A percentile compares a stretch with the other conserved stretches of the same genome.
These are phyloP conservation scores for Ceratitis capitata DNA, from an alignment of 1,140 invertebrate species.

Conservation along the genomic window DNA sequence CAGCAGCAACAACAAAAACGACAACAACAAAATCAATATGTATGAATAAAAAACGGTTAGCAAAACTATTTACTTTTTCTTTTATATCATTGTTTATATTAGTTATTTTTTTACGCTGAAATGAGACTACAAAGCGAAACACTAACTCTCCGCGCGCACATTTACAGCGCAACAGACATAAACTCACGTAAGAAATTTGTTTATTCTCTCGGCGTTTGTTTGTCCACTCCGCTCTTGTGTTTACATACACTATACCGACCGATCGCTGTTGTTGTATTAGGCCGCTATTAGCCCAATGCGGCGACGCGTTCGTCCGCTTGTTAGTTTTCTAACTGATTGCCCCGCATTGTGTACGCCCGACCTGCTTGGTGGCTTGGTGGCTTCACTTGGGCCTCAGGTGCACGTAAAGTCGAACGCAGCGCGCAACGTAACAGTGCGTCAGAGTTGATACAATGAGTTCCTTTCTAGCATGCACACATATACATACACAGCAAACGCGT, in stretches of 20 bases:
- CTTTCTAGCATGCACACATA: background rate
- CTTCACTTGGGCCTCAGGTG: background rate
- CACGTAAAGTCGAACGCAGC: background rate
- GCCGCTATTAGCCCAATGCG: background rate
- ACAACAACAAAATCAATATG: background rate
- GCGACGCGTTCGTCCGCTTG: background rate
- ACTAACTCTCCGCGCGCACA: background rate
- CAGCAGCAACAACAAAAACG: background rate
- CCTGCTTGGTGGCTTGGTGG: too few relatives aligned
- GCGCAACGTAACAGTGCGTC: background rate
- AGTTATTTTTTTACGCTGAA: conserved; percentile 2
- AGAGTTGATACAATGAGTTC: background rate
- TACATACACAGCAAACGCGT: background rate
- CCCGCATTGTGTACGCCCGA: background rate
- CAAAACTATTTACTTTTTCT: background rate
- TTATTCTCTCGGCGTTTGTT: conserved; percentile 20
- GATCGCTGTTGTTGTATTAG: too few relatives aligned
- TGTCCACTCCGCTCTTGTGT: background rate
- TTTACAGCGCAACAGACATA: too few relatives aligned
- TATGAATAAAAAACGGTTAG: background rate
- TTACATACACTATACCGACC: background rate
- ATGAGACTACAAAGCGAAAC: conserved; percentile 4
- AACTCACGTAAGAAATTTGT: too few relatives aligned
- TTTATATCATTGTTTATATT: conserved; percentile 1
- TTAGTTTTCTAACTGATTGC: background rate